Base-by-base conservation (phyloP, 2,797 vertebrate genomes). In the Xyrichtys novacula region DNA sequence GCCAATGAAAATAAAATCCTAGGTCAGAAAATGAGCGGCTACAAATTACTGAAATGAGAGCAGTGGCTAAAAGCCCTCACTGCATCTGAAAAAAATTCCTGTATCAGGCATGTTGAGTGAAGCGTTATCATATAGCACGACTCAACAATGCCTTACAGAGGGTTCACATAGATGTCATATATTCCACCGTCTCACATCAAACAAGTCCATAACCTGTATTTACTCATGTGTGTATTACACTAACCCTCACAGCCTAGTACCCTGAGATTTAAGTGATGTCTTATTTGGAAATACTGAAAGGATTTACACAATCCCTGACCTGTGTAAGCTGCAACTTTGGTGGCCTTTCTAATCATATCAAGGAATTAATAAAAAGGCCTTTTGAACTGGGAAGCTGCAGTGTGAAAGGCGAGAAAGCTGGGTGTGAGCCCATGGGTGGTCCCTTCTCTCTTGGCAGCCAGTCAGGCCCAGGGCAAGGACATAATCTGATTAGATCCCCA, bases 401-500 rank as follows among this genome's bases (percentile, higher is more conserved):
- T 29, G 16, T n/a, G 47, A 49, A 28, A 49, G 43, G 47, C 2
- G 9, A 14, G 38, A 80, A 65, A 74, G 53, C 40, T 59, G 47
- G 47, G 67, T 74, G 83, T 78, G 65, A 66, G 56, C 83, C 56
- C 32, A 57, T 22, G 65, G 76, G 73, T 80, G 72, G 84, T 80
- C 78, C 10, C 0, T 43, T 67, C 38, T 43, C 69, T 75, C 48
- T 62, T 79, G 63, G 78, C 78, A 78, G 70, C 64, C 60, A 73
- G 60, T 76, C 39, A 70, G 64, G 69, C 78, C 69, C 60, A 8
- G 0, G 64, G 72, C 74, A 44, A 74, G 28, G 38, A 38, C 71
- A 53, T 81, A 85, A 90, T 89, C 60, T 72, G 49, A 87, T 89
- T 91, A 81, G 56, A 76, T 77, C 84, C 83, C 83, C 79, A 84